Evolutionary conservation across 2,797 vertebrate species (phyloP).

Genomic region (Gobionotothen gibberifrons): DNA sequence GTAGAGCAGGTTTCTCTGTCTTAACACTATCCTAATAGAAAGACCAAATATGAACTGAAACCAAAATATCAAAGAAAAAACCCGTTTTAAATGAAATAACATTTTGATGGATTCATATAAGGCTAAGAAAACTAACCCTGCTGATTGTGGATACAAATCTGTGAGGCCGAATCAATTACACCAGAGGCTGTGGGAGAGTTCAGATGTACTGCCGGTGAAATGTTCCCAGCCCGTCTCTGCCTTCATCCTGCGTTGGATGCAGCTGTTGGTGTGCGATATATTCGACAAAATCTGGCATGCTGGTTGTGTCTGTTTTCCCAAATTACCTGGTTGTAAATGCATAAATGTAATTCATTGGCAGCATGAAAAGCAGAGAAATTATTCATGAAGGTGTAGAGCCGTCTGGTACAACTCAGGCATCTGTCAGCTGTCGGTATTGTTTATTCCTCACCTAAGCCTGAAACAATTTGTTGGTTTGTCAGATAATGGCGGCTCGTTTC

Average conservation of each 20-base stretch:
- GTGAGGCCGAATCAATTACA: constrained; percentile 43
- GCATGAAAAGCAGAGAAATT: constrained; percentile 67
- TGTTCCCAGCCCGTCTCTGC: constrained; percentile 19
- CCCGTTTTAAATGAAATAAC: neutral
- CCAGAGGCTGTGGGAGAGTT: constrained; percentile 14
- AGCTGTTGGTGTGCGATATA: constrained; percentile 54
- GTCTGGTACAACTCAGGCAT: constrained; percentile 62
- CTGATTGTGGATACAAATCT: constrained; percentile 30
- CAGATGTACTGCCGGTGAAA: constrained; percentile 50
- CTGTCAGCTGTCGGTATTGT: constrained; percentile 79
- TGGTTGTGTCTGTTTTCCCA: constrained; percentile 47
- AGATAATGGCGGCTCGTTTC: constrained; percentile 59
- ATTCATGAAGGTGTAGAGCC: constrained; percentile 68
- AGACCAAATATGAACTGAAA: constrained; percentile 11
- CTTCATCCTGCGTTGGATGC: constrained; percentile 31
- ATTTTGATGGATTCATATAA: constrained; percentile 13
- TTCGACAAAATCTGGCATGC: constrained; percentile 49
- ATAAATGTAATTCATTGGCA: constrained; percentile 64
- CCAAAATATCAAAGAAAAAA: no score
- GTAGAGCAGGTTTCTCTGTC: neutral
- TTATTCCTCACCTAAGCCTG: constrained; percentile 74
- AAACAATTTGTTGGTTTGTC: constrained; percentile 73
- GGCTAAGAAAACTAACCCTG: constrained; percentile 16
- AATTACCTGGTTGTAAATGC: constrained; percentile 64
- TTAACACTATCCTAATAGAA: neutral